These are phyloP conservation scores for Deroptyus accipitrinus DNA, from an alignment of 2,113 vertebrate genomes.

Conservation along the genomic window DNA sequence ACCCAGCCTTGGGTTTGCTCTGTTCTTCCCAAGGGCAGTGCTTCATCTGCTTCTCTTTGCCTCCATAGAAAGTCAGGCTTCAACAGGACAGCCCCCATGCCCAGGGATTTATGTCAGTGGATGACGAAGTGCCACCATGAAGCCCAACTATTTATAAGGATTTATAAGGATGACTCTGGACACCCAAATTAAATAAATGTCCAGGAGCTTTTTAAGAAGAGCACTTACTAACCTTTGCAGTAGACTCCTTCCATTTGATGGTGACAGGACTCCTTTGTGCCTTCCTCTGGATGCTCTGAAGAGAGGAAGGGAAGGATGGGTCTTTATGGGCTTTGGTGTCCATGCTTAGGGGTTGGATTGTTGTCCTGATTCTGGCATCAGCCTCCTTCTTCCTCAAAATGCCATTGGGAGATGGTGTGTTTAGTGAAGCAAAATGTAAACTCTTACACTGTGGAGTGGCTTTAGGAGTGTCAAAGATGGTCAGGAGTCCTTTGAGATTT, in stretches of 20 bases:
- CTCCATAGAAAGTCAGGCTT: not conserved
- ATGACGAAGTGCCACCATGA: not conserved
- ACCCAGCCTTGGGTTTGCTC: not conserved
- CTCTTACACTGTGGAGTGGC: not conserved
- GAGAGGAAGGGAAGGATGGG: not conserved
- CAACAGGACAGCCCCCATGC: not conserved
- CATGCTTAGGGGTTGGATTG: not conserved
- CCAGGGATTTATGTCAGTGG: not conserved
- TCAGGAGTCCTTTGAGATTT: not conserved
- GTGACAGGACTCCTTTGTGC: not conserved
- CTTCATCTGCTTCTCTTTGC: not conserved
- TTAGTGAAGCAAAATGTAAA: not conserved
- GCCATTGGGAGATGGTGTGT: not conserved
- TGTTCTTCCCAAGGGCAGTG: not conserved
- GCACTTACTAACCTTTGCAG: constrained; percentile 28
- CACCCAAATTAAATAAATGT: not conserved
- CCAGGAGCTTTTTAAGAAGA: not conserved
- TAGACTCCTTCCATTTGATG: not conserved
- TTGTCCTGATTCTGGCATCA: not conserved
- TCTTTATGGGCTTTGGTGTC: not conserved
- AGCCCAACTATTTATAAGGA: not conserved
- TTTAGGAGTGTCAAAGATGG: not conserved
- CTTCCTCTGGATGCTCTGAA: not conserved
- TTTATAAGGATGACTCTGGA: not conserved
- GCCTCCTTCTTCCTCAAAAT: not conserved